phyloP scores from a whole-genome alignment of 2,888 invertebrate genomes.

The Erebia epiphron region DNA sequence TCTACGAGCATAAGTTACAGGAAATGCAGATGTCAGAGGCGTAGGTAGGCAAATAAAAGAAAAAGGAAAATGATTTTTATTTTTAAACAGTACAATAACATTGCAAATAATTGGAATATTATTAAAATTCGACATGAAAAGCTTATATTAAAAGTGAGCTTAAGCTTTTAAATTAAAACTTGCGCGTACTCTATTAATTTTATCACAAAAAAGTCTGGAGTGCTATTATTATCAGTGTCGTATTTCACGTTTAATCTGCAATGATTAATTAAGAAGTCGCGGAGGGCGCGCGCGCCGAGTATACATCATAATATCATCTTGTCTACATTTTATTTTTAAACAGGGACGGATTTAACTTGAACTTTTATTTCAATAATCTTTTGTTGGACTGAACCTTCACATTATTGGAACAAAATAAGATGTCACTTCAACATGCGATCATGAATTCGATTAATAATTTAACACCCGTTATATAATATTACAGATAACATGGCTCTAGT shows the following conservation, averaged over 20 bases:
- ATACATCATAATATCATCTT: slow-evolving; percentile 72
- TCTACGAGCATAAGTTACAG: no score
- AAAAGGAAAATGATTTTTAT: no score
- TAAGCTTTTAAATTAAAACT: not conserved
- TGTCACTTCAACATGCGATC: no score
- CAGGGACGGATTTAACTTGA: slow-evolving; percentile 53
- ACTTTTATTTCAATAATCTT: not conserved
- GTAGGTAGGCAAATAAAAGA: no score
- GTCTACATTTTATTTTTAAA: slow-evolving; percentile 52
- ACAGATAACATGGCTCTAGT: no score
- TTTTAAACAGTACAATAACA: no score
- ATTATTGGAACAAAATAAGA: not conserved
- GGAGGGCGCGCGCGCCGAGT: slow-evolving; percentile 52
- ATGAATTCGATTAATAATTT: no score
- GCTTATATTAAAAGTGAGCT: not conserved
- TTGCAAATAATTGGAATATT: no score
- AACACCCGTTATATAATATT: no score
- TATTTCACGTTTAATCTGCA: slow-evolving; percentile 74
- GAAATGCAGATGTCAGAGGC: no score
- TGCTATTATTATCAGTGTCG: slow-evolving; percentile 52
- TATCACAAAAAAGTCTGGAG: slow-evolving; percentile 43
- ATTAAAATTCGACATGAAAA: not conserved
- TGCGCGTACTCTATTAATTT: slow-evolving; percentile 33
- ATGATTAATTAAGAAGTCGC: slow-evolving; percentile 76
- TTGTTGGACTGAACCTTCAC: not conserved